phyloP scores from a whole-genome alignment of 2,888 invertebrate genomes.

The Brachypalpus laphriformis region DNA sequence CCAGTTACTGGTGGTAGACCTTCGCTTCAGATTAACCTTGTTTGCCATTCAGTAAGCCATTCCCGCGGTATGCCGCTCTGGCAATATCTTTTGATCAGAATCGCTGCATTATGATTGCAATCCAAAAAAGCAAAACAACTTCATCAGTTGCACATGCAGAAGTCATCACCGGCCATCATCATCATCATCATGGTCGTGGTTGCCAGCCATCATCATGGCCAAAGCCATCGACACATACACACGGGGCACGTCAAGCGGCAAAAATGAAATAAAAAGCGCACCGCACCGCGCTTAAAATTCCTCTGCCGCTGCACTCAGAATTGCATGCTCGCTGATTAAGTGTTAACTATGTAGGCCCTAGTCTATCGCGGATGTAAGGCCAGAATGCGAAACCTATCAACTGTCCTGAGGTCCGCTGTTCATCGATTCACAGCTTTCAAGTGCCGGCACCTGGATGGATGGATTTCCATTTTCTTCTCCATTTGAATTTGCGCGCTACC shows the following conservation, averaged over 20 bases:
- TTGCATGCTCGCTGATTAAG: slow-evolving; percentile 70
- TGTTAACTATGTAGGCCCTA: slow-evolving; percentile 63
- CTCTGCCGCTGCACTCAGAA: slow-evolving; percentile 52
- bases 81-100: slow-evolving; percentile 59
- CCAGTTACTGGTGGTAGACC: background rate
- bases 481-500: slow-evolving; percentile 56
- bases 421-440: slow-evolving; percentile 54
- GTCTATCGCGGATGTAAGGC: slow-evolving; percentile 41
- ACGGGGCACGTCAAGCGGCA: slow-evolving; percentile 34
- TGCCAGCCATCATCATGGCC: slow-evolving; percentile 40
- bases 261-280: slow-evolving; percentile 26
- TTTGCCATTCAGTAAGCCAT: slow-evolving; percentile 35
- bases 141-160: slow-evolving; percentile 68
- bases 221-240: slow-evolving; percentile 15
- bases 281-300: slow-evolving; percentile 29
- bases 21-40: background rate
- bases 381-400: slow-evolving; percentile 24
- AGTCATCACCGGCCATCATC: slow-evolving; percentile 42
- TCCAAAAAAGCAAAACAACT: slow-evolving; percentile 64
- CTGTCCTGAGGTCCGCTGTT: slow-evolving; percentile 3
- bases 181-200: background rate
- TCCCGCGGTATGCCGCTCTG: slow-evolving; percentile 20
- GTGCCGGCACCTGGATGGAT: slow-evolving; percentile 21
- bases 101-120: slow-evolving; percentile 64
- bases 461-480: slow-evolving; percentile 46